Percentiles rank a stretch among this genome's conserved stretches.
Evolutionary conservation across 2,888 invertebrate genomes (phyloP).

Genomic region (Linnaemya vulpina): DNA sequence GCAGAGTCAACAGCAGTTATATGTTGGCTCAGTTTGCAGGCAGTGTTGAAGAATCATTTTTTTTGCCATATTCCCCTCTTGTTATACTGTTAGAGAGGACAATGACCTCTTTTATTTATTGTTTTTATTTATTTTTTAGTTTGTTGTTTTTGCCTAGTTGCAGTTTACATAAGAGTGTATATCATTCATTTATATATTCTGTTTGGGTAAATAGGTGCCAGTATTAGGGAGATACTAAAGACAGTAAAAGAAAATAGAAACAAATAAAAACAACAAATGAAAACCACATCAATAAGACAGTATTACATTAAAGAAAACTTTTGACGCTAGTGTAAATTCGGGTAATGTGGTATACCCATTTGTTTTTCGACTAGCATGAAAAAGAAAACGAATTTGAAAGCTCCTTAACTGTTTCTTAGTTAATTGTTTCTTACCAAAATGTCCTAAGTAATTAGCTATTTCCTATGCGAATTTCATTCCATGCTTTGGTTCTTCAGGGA

Average conservation of each 20-base stretch:
- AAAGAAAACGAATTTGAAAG: too few relatives aligned
- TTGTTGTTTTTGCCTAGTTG: neutral
- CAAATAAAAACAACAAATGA: conserved; percentile 21
- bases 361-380: too few relatives aligned
- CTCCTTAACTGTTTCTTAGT: too few relatives aligned
- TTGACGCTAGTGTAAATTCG: conserved; percentile 45
- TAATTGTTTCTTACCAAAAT: too few relatives aligned
- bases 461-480: too few relatives aligned
- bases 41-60: conserved; percentile 66
- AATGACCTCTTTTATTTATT: conserved; percentile 72
- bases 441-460: too few relatives aligned
- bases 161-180: conserved; percentile 12
- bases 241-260: conserved; percentile 1
- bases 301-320: conserved; percentile 56
- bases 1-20: conserved; percentile 9
- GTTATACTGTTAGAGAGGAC: conserved; percentile 67
- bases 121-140: conserved; percentile 30
- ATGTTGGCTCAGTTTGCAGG: conserved; percentile 56
- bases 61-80: conserved; percentile 66
- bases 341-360: too few relatives aligned
- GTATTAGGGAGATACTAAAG: neutral
- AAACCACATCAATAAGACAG: conserved; percentile 26
- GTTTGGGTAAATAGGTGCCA: neutral
- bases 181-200: neutral
- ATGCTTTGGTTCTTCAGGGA: too few relatives aligned